Base-by-base conservation (phyloP, 1,140 invertebrate genomes). In the Zaprionus ornatus region DNA sequence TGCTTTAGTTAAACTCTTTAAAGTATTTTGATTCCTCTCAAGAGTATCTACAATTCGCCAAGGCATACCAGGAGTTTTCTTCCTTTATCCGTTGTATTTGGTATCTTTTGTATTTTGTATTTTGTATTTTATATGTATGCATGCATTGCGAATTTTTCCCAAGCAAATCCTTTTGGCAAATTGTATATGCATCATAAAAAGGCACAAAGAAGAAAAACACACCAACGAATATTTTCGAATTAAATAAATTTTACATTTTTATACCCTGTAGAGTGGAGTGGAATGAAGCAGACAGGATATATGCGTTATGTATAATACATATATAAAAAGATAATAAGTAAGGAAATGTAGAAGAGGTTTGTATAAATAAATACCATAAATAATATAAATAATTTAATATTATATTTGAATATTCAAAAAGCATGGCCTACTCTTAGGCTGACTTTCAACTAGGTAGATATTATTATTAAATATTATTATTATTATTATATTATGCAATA, bases 171-270 rank as follows among this genome's bases (percentile, higher is more conserved):
- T 73, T 82, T 86, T 86, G 71, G 69, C 79, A 82, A 82, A 77
- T 86, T 86, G 72, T 82, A 79, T 86, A 81, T 85, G 79, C 79
- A 81, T 76, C 75, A 81, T 79, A 68, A 66, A 77, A 69, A 69
- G 54, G 9, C 63, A 32, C 40, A 66, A 57, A 70, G 54, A 73
- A 80, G 64, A 74, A 32, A 32, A 32, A 32, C 29, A 72, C 63
- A 67, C 61, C 60, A 86, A 21, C 64, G 60, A 74, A 77, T 40
- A 74, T 74, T 82, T 82, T 79, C 59, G 68, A 82, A 79, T 85
- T 85, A 78, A 81, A 85, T 85, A 85, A 77, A 82, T 79, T 86
- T 79, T 63, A 81, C 68, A 79, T 73, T 82, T 85, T 82, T 82
- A 72, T 80, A 54, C 81, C 25, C 81, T 66, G 27, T 23, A 25